Conservation (phyloP, 2,113 vertebrate genomes). For the Oplegnathus fasciatus region DNA sequence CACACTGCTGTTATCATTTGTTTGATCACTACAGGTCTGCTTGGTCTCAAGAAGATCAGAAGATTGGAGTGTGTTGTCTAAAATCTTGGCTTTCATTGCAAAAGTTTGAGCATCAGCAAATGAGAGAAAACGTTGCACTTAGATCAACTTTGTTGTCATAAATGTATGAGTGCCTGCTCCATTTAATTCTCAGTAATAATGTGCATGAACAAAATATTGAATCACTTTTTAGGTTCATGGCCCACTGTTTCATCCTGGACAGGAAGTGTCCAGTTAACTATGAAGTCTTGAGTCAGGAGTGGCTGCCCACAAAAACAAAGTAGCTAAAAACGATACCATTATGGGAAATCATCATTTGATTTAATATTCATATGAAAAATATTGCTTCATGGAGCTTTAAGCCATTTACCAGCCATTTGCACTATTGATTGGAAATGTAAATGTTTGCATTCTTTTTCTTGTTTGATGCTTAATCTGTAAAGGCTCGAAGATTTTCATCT, state of each 20-base stretch:
- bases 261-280: too few species aligned
- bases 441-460: not conserved
- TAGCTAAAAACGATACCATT: not conserved
- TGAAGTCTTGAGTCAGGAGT: too few species aligned
- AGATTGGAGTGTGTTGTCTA: not conserved
- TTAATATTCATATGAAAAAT: not conserved
- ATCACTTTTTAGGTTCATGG: too few species aligned
- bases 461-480: not conserved
- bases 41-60: not conserved
- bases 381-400: not conserved
- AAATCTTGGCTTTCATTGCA: not conserved
- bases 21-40: slow-evolving; percentile 8
- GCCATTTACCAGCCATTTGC: not conserved
- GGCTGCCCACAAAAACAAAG: not conserved
- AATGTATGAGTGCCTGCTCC: not conserved
- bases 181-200: not conserved
- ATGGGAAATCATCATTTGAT: not conserved
- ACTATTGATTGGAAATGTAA: not conserved
- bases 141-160: not conserved
- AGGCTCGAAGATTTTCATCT: not conserved
- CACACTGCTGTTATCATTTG: not conserved
- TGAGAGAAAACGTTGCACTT: not conserved
- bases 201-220: not conserved
- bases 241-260: too few species aligned
- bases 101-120: not conserved